These are phyloP conservation scores for Drosophila asahinai DNA, from an alignment of 1,140 invertebrate genomes.

Conservation along the genomic window DNA sequence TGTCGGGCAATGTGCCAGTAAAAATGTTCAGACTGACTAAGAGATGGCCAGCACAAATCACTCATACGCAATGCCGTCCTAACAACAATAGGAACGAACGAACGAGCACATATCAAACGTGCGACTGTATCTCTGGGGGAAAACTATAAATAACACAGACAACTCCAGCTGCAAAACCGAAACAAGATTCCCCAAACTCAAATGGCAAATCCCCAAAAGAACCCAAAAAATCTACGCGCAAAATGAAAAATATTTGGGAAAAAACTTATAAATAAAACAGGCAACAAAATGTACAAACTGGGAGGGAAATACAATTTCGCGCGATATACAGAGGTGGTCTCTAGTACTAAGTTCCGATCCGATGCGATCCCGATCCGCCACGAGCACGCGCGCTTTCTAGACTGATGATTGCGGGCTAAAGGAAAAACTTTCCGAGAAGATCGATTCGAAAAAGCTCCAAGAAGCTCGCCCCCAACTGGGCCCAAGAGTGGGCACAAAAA, in stretches of 20 bases:
- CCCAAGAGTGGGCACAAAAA: conserved; percentile 15
- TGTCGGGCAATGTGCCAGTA: conserved; percentile 73
- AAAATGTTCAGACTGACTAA: conserved; percentile 39
- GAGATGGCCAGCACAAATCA: conserved; percentile 67
- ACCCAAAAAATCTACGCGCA: conserved; percentile 9
- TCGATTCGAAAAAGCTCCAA: conserved; percentile 57
- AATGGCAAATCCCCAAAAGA: conserved; percentile 60
- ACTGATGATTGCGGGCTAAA: conserved; percentile 64
- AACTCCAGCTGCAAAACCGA: conserved; percentile 55
- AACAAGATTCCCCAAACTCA: conserved; percentile 50
- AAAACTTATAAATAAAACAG: conserved; percentile 70
- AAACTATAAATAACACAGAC: conserved; percentile 69
- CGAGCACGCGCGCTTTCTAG: conserved; percentile 53
- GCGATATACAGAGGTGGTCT: conserved; percentile 9
- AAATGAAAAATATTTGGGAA: conserved; percentile 41
- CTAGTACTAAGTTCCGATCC: conserved; percentile 19
- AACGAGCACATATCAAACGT: conserved; percentile 25
- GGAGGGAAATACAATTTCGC: conserved; percentile 34
- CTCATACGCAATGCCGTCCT: conserved; percentile 76
- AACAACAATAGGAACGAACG: conserved; percentile 68
- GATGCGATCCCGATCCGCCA: conserved; percentile 39
- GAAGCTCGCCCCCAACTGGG: conserved; percentile 42
- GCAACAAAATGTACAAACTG: conserved; percentile 35
- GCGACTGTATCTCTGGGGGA: conserved; percentile 25
- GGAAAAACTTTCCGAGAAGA: conserved; percentile 63